Evolutionary conservation across 1,140 invertebrate species (phyloP).

Genomic region (Brachionus asplanchnoidis): DNA sequence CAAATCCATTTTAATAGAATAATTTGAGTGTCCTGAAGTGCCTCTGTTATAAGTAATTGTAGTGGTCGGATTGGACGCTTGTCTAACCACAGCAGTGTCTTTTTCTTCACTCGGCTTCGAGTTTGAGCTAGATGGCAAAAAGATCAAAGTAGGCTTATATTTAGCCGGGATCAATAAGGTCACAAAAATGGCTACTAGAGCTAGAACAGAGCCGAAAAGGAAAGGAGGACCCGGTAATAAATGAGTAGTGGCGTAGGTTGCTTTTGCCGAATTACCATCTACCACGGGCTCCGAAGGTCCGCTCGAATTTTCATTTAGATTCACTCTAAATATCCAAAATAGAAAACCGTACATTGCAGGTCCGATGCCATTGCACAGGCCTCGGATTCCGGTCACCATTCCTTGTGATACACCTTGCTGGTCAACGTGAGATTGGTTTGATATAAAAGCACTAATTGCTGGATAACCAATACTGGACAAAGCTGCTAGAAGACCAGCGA

Average conservation of each 20-base stretch:
- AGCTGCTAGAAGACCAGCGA: conserved; percentile 86
- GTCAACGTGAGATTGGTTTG: conserved; percentile 88
- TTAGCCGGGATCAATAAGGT: conserved; percentile 80
- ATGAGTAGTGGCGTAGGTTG: conserved; percentile 52
- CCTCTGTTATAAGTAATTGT: conserved; percentile 1
- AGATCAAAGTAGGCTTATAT: conserved; percentile 34
- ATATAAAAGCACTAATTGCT: conserved; percentile 97
- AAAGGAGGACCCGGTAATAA: conserved; percentile 98
- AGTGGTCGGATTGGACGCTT: background rate
- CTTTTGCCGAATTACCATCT: background rate
- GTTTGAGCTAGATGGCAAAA: background rate
- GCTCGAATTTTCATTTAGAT: conserved; percentile 5
- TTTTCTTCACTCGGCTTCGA: background rate
- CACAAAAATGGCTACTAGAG: conserved; percentile 86
- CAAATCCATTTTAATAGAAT: conserved; percentile 25
- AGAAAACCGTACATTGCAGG: conserved; percentile 95
- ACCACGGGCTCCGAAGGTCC: background rate
- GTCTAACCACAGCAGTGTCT: conserved; percentile 22
- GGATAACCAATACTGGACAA: conserved; percentile 88
- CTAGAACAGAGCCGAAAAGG: conserved; percentile 91
- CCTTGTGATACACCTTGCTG: conserved; percentile 69
- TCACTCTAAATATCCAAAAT: conserved; percentile 94
- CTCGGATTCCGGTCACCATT: conserved; percentile 81
- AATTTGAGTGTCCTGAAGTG: background rate
- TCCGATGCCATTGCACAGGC: conserved; percentile 83